Evolutionary conservation across 2,888 invertebrate species (phyloP).

Genomic region (Cataglyphis albicans): DNA sequence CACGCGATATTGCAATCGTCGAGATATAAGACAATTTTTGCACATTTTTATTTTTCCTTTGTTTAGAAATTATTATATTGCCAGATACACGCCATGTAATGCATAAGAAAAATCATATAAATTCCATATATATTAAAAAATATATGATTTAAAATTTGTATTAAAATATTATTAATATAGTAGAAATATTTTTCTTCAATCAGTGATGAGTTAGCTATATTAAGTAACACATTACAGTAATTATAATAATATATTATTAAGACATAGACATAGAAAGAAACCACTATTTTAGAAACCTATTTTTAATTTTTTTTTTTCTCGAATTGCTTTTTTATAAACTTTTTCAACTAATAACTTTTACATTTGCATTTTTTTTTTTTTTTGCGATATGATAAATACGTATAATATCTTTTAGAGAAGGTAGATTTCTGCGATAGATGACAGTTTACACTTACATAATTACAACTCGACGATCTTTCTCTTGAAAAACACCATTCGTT

Average conservation of each 20-base stretch:
- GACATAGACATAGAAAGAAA: neutral
- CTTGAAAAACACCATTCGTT: neutral
- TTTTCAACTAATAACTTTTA: neutral
- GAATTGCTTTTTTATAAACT: neutral
- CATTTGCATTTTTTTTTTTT: neutral
- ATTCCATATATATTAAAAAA: neutral
- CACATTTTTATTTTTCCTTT: neutral
- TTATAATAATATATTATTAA: neutral
- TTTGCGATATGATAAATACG: neutral
- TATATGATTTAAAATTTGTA: neutral
- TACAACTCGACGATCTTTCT: constrained; percentile 20
- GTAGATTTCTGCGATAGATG: neutral
- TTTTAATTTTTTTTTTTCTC: neutral
- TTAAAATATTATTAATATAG: constrained; percentile 3
- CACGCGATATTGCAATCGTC: constrained; percentile 37
- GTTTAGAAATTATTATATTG: neutral
- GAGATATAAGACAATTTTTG: constrained; percentile 35
- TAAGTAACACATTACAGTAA: neutral
- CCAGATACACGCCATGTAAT: neutral
- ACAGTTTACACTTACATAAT: neutral
- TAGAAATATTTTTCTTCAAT: neutral
- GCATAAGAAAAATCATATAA: neutral
- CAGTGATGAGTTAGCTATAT: neutral
- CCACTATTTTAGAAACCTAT: neutral
- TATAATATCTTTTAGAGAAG: neutral